A percentile compares a stretch with the other conserved stretches of the same genome.
These are phyloP conservation scores for Neogale vison DNA, from an alignment of 2,113 vertebrate genomes.

Conservation along the genomic window DNA sequence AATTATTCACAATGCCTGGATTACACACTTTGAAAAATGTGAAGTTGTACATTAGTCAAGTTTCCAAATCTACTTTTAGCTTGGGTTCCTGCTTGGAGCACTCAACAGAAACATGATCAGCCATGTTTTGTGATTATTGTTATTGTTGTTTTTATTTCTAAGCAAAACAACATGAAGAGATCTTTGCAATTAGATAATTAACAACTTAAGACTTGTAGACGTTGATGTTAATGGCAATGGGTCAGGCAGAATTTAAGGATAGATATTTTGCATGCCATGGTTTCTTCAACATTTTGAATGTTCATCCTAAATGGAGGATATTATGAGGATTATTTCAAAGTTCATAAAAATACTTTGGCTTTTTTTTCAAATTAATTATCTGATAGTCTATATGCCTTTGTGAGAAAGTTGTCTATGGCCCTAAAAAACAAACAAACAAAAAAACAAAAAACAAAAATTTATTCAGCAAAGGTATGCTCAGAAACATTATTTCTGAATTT, in stretches of 20 bases:
- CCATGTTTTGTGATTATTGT: background rate
- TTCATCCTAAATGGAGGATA: background rate
- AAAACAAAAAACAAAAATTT: background rate
- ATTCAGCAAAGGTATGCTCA: background rate
- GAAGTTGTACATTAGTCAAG: constrained; percentile 49
- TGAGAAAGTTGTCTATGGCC: background rate
- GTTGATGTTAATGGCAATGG: background rate
- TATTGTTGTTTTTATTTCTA: background rate
- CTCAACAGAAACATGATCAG: background rate
- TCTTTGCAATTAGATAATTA: background rate
- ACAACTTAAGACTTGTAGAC: constrained; percentile 3
- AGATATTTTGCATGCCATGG: background rate
- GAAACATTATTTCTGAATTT: background rate
- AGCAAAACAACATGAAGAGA: constrained; percentile 43
- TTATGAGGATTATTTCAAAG: background rate
- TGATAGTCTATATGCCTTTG: background rate
- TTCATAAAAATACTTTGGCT: background rate
- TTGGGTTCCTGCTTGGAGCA: constrained; percentile 3
- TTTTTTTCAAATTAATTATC: background rate
- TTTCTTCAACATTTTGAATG: background rate
- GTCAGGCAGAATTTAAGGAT: background rate
- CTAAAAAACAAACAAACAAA: background rate
- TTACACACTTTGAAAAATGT: constrained; percentile 64
- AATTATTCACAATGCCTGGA: constrained; percentile 48
- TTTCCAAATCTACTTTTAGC: constrained; percentile 53